Evolutionary conservation across 2,797 vertebrate genomes (phyloP).

Genomic region (Coreius guichenoti): DNA sequence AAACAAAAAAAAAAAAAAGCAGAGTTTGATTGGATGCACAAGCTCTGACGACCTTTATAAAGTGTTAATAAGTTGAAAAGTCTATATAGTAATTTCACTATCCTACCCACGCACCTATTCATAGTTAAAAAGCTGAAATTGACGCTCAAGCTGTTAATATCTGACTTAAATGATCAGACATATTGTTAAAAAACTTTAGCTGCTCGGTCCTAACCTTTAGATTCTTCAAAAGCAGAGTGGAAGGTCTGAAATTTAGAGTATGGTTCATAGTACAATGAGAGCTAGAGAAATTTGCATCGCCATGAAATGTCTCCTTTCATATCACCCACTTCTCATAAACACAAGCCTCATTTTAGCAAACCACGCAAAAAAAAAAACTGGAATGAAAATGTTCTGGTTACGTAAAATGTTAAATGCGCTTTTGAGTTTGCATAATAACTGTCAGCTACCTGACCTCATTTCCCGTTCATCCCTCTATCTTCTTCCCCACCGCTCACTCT

Average conservation of each 20-base stretch:
- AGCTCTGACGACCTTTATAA: not conserved
- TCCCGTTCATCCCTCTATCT: constrained; percentile 51
- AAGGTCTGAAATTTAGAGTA: not conserved
- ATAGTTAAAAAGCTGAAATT: not conserved
- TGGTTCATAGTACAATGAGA: not conserved
- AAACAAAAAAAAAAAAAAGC: too few species aligned
- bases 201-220: too few species aligned
- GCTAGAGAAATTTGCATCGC: not conserved
- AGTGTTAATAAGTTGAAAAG: not conserved
- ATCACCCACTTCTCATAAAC: constrained; percentile 8
- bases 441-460: constrained; percentile 57
- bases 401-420: constrained; percentile 52
- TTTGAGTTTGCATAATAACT: constrained; percentile 52
- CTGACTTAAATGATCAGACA: not conserved
- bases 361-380: not conserved
- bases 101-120: not conserved
- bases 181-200: not conserved
- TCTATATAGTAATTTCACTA: not conserved
- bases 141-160: not conserved
- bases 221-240: too few species aligned
- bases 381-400: constrained; percentile 26
- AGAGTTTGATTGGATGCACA: not conserved
- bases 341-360: not conserved
- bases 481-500: constrained; percentile 50
- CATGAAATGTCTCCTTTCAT: not conserved